These are phyloP conservation scores for Vidua chalybeata DNA, from an alignment of 2,113 vertebrate species.

Conservation along the genomic window DNA sequence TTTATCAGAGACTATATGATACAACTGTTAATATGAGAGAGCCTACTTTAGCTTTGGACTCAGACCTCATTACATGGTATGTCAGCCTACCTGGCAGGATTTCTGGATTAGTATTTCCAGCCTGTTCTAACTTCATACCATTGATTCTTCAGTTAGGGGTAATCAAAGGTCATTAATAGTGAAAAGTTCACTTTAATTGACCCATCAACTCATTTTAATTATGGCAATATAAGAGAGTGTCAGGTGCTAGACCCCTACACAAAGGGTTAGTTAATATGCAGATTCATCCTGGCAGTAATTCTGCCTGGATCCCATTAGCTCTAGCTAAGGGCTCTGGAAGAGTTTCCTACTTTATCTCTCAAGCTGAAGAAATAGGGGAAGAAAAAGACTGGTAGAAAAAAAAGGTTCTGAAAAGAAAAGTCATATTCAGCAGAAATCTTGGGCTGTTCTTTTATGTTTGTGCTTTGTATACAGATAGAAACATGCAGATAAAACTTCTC, in stretches of 20 bases:
- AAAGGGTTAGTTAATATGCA: slow-evolving; percentile 1
- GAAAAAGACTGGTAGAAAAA: background rate
- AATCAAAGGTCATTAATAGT: slow-evolving; percentile 40
- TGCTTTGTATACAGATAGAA: background rate
- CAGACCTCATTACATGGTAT: background rate
- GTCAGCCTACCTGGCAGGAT: background rate
- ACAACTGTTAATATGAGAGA: background rate
- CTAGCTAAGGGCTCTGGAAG: background rate
- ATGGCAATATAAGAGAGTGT: slow-evolving; percentile 10
- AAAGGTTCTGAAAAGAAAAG: background rate
- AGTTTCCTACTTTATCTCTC: background rate
- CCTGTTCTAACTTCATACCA: background rate
- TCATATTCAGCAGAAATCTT: background rate
- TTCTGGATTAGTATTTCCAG: slow-evolving; percentile 2
- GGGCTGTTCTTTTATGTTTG: background rate
- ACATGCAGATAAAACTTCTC: background rate
- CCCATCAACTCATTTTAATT: slow-evolving; percentile 23
- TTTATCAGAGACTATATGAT: background rate
- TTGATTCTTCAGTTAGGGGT: slow-evolving; percentile 14
- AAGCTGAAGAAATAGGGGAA: background rate
- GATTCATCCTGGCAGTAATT: background rate
- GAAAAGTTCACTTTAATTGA: slow-evolving; percentile 44
- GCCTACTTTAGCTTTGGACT: background rate
- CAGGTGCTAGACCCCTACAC: background rate
- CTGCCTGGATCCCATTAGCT: background rate